A percentile compares a stretch with the other conserved stretches of the same genome.
These are phyloP conservation scores for Paramormyrops kingsleyae DNA, from an alignment of 2,113 vertebrate genomes.

Conservation along the genomic window DNA sequence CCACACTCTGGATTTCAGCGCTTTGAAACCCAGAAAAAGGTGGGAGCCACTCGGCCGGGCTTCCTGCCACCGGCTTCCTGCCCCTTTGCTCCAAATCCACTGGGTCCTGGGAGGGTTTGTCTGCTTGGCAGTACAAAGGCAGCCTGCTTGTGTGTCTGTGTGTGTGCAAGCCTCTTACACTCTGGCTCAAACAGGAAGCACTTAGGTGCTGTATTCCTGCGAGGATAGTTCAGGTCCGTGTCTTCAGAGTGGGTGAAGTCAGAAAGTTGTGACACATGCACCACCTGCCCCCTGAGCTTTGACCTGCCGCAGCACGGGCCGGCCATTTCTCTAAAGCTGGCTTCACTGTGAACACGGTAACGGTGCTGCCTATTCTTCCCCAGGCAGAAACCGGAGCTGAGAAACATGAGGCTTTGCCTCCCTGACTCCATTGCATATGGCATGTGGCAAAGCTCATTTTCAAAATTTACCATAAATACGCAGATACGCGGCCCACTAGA, in stretches of 20 bases:
- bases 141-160: background rate
- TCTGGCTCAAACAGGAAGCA: background rate
- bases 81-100: background rate
- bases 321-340: background rate
- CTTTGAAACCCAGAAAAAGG: background rate
- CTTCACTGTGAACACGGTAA: background rate
- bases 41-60: background rate
- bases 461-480: background rate
- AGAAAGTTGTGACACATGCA: background rate
- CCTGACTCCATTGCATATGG: background rate
- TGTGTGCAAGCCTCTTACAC: background rate
- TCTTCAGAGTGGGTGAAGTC: background rate
- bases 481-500: too few species aligned
- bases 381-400: background rate
- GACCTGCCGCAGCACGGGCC: background rate
- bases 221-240: background rate
- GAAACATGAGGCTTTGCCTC: background rate
- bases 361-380: background rate
- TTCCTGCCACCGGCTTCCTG: slow-evolving; percentile 6
- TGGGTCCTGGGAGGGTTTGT: background rate
- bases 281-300: background rate
- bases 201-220: background rate
- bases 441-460: background rate
- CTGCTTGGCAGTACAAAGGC: background rate
- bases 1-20: background rate